phyloP scores from a whole-genome alignment of 2,888 invertebrate genomes.

The Polyommatus iphigenia region DNA sequence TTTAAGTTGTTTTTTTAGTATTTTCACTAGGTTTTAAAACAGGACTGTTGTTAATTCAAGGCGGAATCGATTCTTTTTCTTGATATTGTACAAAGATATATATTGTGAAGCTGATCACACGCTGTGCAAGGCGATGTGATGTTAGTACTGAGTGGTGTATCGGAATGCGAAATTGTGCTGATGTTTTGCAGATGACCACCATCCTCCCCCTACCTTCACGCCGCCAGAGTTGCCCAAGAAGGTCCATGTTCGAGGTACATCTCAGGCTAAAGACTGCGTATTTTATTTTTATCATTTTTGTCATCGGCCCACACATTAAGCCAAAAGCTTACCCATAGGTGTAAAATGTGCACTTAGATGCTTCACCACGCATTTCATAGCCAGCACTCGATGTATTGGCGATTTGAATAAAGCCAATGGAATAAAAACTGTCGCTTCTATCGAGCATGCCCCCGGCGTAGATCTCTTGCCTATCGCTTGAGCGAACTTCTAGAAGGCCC shows the following conservation, averaged over 20 bases:
- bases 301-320: slow-evolving; percentile 73
- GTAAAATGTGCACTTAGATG: slow-evolving; percentile 74
- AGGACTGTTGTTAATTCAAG: not conserved
- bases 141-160: slow-evolving; percentile 74
- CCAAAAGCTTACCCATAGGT: slow-evolving; percentile 69
- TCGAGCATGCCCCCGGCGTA: slow-evolving; percentile 70
- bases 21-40: not conserved
- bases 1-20: too few relatives aligned
- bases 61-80: not conserved
- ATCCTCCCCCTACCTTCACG: slow-evolving; percentile 98
- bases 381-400: slow-evolving; percentile 60
- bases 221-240: slow-evolving; percentile 99
- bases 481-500: slow-evolving; percentile 47
- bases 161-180: slow-evolving; percentile 83
- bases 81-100: slow-evolving; percentile 30
- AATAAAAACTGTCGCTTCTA: slow-evolving; percentile 55
- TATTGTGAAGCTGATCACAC: slow-evolving; percentile 46
- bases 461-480: slow-evolving; percentile 52
- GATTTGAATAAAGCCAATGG: slow-evolving; percentile 44
- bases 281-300: slow-evolving; percentile 58
- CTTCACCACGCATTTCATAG: slow-evolving; percentile 78
- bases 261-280: slow-evolving; percentile 74
- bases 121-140: slow-evolving; percentile 66
- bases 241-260: slow-evolving; percentile 97
- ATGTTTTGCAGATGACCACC: slow-evolving; percentile 97